Evolutionary conservation across 2,113 vertebrate species (phyloP), one percentile per base, ranked within the genome.

Genomic region (Megatriorchis doriae): DNA sequence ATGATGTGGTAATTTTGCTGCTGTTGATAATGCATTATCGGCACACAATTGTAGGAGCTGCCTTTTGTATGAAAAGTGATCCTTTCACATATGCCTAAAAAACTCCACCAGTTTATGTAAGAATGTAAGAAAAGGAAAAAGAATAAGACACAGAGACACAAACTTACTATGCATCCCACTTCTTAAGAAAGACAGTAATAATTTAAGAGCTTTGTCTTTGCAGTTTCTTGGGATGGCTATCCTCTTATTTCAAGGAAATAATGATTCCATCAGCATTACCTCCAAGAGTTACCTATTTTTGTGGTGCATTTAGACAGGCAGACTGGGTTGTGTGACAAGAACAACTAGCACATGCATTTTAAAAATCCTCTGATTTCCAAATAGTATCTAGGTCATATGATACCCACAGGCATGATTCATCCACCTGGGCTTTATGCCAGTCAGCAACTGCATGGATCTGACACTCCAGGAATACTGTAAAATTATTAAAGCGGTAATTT

Each of bases 391-490:
- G 94, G 91, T 97, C 89, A 27, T 94, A 88, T 93, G 89, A 85
- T 95, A 66, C 81, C 86, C 89, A 42, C 38, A 82, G 88, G 96
- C 86, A 70, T 96, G 93, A 95, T 95, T 96, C 93, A 96, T 81
- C 77, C 70, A 95, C 94, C 86, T 94, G 89, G 95, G 94, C 91
- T 97, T 94, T 87, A 66, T 91, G 89, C 95, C 95, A 97, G 55
- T 75, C 48, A 89, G 86, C 56, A 84, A 85, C 77, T 75, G 68
- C 7, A 1, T 79, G 73, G 65, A 47, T 94, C 77, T 45, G n/a
- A 94, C 61, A 85, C 53, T 79, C 38, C 38, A 59, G 29, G n/a
- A 96, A 73, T 77, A 85, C 29, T 65, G 68, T 34, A 48, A 78
- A 89, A 72, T 75, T 89, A 74, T 89, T 91, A 82, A 95, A 89